phyloP scores from a whole-genome alignment of 2,888 invertebrate species.

The Aleiodes testaceus region DNA sequence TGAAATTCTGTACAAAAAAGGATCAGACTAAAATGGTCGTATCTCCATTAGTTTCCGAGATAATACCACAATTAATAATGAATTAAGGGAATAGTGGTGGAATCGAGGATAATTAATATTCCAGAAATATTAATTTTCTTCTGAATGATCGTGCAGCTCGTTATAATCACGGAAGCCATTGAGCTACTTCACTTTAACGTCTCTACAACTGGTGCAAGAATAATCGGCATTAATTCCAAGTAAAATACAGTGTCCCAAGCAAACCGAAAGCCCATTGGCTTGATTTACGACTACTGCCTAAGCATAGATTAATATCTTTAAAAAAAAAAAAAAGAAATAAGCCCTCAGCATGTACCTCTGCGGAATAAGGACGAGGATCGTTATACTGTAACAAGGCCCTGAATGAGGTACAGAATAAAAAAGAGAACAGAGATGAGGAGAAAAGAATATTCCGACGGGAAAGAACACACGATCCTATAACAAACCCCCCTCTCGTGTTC shows the following conservation, averaged over 20 bases:
- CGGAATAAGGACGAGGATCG: conserved; percentile 36
- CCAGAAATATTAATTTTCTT: neutral
- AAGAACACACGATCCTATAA: conserved; percentile 38
- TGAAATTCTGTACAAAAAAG: no score
- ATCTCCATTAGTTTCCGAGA: no score
- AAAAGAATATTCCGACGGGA: conserved; percentile 26
- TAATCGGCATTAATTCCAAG: conserved; percentile 24
- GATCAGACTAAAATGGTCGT: no score
- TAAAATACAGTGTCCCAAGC: conserved; percentile 14
- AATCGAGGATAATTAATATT: neutral
- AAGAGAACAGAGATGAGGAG: conserved; percentile 36
- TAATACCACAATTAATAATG: no score
- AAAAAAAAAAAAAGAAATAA: neutral
- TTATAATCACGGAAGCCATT: conserved; percentile 9
- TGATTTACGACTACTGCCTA: conserved; percentile 46
- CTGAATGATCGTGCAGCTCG: conserved; percentile 6
- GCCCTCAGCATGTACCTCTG: conserved; percentile 8
- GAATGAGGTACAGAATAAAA: conserved; percentile 8
- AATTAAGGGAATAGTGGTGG: no score
- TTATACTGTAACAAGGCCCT: conserved; percentile 29
- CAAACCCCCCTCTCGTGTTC: conserved; percentile 33
- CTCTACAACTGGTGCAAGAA: conserved; percentile 9
- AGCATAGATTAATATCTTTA: conserved; percentile 49
- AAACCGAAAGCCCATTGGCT: conserved; percentile 2
- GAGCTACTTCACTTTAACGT: neutral